phyloP scores from a whole-genome alignment of 2,888 invertebrate species.

The Onchidella celtica region DNA sequence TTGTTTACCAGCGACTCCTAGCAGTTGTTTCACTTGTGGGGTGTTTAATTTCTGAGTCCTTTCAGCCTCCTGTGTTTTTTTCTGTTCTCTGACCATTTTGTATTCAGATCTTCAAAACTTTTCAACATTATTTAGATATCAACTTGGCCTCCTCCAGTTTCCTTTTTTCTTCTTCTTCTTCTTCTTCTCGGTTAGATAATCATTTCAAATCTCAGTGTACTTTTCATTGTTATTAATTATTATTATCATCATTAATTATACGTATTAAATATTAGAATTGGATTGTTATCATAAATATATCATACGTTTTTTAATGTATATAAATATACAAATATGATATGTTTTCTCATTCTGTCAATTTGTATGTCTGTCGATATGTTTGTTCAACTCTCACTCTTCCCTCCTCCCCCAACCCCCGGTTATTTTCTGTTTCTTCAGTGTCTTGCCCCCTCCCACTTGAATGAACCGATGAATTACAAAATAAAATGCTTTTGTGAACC shows the following conservation, averaged over 20 bases:
- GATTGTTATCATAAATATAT: not conserved
- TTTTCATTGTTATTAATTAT: not conserved
- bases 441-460: not conserved
- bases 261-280: constrained; percentile 1
- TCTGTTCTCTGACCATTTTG: too few relatives aligned
- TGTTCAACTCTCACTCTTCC: not conserved
- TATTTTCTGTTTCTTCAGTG: not conserved
- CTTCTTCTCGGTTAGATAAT: not conserved
- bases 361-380: not conserved
- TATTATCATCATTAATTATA: not conserved
- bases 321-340: not conserved
- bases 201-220: not conserved
- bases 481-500: constrained; percentile 7
- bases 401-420: not conserved
- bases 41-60: too few relatives aligned
- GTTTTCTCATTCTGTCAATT: not conserved
- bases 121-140: not conserved
- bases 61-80: too few relatives aligned
- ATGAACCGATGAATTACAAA: not conserved
- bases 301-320: not conserved
- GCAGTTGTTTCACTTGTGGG: too few relatives aligned
- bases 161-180: not conserved
- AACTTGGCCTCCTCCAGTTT: not conserved
- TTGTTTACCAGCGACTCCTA: too few relatives aligned
- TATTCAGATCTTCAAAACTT: too few relatives aligned